Conservation (phyloP, 1,140 invertebrate genomes). For the Geopemphigus sp. region DNA sequence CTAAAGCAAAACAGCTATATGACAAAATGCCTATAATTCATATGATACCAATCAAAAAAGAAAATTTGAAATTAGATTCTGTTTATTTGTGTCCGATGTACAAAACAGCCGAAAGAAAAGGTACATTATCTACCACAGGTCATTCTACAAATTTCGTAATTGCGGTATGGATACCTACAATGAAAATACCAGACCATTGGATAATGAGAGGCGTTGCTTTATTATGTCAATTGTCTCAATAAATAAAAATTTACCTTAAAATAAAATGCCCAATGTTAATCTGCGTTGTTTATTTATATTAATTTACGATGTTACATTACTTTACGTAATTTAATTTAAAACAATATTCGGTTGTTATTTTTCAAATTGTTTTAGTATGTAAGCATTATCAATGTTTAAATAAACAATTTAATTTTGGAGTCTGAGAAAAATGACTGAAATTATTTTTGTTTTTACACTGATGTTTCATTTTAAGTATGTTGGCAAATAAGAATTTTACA, state of each 20-base stretch:
- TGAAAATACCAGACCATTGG: constrained; percentile 68
- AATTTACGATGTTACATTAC: too few species aligned
- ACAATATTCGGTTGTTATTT: too few species aligned
- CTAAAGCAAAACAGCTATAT: constrained; percentile 76
- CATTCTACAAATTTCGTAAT: constrained; percentile 80
- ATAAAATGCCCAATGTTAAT: too few species aligned
- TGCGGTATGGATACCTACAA: constrained; percentile 66
- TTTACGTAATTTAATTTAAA: too few species aligned
- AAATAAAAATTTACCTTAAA: background rate
- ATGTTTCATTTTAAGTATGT: too few species aligned
- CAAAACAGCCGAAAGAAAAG: constrained; percentile 68
- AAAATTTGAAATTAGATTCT: background rate
- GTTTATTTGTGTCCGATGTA: constrained; percentile 72
- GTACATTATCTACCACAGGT: constrained; percentile 73
- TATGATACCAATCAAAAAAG: constrained; percentile 50
- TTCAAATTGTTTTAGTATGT: too few species aligned
- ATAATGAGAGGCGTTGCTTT: constrained; percentile 74
- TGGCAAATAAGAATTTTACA: too few species aligned
- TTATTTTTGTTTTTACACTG: too few species aligned
- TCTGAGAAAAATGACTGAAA: too few species aligned
- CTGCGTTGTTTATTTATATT: too few species aligned
- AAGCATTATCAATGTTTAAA: too few species aligned
- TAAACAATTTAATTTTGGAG: too few species aligned
- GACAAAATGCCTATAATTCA: constrained; percentile 73
- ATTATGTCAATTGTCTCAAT: constrained; percentile 55